These are phyloP conservation scores for Percopsis transmontana DNA, from an alignment of 2,113 vertebrate species.

Conservation along the genomic window DNA sequence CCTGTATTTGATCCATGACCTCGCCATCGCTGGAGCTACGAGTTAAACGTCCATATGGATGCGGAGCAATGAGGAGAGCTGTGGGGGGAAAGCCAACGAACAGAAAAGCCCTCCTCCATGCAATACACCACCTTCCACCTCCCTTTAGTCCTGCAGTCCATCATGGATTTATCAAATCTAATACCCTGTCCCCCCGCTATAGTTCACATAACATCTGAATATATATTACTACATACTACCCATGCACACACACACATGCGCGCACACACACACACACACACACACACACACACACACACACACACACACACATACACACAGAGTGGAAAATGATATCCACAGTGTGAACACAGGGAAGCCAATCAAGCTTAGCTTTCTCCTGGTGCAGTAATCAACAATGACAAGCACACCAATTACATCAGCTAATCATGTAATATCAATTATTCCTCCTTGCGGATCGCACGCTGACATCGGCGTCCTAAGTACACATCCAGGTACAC, in stretches of 20 bases:
- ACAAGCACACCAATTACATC: constrained; percentile 48
- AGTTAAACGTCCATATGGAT: constrained; percentile 52
- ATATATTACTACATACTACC: constrained; percentile 38
- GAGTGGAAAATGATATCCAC: constrained; percentile 15
- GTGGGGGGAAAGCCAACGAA: constrained; percentile 28
- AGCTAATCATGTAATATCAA: constrained; percentile 57
- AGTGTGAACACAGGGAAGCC: constrained; percentile 9
- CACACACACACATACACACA: constrained; percentile 4
- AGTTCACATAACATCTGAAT: constrained; percentile 55
- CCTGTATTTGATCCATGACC: constrained; percentile 56
- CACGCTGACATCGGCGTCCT: neutral
- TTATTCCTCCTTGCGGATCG: constrained; percentile 48
- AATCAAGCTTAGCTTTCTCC: constrained; percentile 38
- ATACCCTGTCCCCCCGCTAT: constrained; percentile 42
- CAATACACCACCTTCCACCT: constrained; percentile 27
- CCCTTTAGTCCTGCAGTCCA: constrained; percentile 39
- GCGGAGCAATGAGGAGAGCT: constrained; percentile 45
- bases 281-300: neutral
- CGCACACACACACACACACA: constrained; percentile 1
- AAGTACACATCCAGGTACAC: neutral
- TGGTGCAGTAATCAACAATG: constrained; percentile 45
- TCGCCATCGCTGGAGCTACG: constrained; percentile 35
- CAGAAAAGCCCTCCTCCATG: constrained; percentile 27
- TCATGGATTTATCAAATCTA: constrained; percentile 59
- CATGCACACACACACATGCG: constrained; percentile 8